Percentiles rank a stretch among this genome's conserved stretches.
Evolutionary conservation across 2,113 vertebrate genomes (phyloP).

Genomic region (Hippopotamus amphibius): DNA sequence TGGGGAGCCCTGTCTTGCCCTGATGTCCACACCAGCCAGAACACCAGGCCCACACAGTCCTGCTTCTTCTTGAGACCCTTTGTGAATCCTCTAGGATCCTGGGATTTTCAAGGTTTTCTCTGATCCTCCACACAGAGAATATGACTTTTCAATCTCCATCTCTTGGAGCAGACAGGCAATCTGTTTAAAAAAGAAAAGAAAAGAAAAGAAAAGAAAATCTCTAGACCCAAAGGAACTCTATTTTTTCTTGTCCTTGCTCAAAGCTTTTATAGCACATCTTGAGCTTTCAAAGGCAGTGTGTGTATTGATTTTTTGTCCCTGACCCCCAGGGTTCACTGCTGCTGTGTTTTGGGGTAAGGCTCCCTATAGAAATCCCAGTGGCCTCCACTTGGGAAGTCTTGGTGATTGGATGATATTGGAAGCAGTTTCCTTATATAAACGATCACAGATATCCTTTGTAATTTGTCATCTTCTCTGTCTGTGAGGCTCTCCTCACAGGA

Average conservation of each 20-base stretch:
- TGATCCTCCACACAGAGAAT: conserved; percentile 80
- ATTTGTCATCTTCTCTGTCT: conserved; percentile 71
- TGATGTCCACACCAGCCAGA: not conserved
- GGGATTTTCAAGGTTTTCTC: conserved; percentile 81
- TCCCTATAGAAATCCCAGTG: conserved; percentile 79
- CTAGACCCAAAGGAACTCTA: conserved; percentile 82
- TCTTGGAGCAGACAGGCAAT: conserved; percentile 82
- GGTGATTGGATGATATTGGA: conserved; percentile 73
- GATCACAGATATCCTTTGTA: conserved; percentile 78
- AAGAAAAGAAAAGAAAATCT: conserved; percentile 73
- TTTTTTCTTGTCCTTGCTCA: conserved; percentile 83
- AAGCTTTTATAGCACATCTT: conserved; percentile 82
- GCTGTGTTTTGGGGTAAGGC: conserved; percentile 74
- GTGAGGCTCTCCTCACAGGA: conserved; percentile 68
- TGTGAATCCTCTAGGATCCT: conserved; percentile 68
- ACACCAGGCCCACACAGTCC: not conserved
- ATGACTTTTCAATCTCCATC: conserved; percentile 80
- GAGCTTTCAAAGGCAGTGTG: conserved; percentile 77
- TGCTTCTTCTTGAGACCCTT: conserved; percentile 62
- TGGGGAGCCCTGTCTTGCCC: not conserved
- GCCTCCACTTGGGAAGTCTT: conserved; percentile 77
- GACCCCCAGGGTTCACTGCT: conserved; percentile 77
- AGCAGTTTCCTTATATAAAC: conserved; percentile 82
- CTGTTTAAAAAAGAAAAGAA: conserved; percentile 70
- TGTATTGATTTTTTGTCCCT: conserved; percentile 81